phyloP scores from a whole-genome alignment of 2,797 vertebrate species.

The Lutjanus campechanus region DNA sequence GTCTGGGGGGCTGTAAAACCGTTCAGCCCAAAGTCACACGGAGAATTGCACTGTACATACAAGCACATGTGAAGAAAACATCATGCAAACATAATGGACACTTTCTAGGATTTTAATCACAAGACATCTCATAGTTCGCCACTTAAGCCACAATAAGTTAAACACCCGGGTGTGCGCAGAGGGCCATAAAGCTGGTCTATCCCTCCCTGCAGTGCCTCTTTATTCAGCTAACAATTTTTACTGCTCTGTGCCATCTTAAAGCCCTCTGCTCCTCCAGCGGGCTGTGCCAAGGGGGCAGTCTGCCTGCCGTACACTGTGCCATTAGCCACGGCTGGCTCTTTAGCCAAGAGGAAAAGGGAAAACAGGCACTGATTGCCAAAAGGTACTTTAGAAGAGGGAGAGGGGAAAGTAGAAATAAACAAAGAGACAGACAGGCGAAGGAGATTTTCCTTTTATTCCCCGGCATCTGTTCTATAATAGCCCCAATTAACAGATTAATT shows the following conservation, averaged over 20 bases:
- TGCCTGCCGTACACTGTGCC: constrained; percentile 74
- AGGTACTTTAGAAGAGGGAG: constrained; percentile 69
- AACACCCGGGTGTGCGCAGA: constrained; percentile 58
- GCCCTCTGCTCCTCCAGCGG: constrained; percentile 72
- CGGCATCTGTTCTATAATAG: constrained; percentile 78
- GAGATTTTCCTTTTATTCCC: constrained; percentile 71
- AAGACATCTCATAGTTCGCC: constrained; percentile 53
- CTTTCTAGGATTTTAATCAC: constrained; percentile 50
- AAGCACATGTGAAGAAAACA: constrained; percentile 7
- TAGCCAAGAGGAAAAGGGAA: constrained; percentile 79
- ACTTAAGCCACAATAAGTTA: constrained; percentile 65
- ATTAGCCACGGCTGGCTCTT: constrained; percentile 80
- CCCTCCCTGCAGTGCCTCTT: constrained; percentile 77
- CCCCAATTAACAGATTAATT: constrained; percentile 81
- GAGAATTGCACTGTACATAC: constrained; percentile 26
- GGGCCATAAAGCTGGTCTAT: constrained; percentile 70
- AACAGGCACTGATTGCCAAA: constrained; percentile 70
- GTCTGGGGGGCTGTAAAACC: constrained; percentile 77
- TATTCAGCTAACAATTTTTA: constrained; percentile 79
- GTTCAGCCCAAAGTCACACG: constrained; percentile 62
- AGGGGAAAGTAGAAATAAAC: constrained; percentile 66
- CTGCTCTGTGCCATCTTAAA: constrained; percentile 79
- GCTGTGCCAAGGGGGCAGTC: constrained; percentile 82
- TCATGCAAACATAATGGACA: constrained; percentile 22
- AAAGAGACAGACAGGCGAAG: constrained; percentile 68